Evolutionary conservation across 1,140 invertebrate species (phyloP).

Genomic region (Zelostemma sp.): DNA sequence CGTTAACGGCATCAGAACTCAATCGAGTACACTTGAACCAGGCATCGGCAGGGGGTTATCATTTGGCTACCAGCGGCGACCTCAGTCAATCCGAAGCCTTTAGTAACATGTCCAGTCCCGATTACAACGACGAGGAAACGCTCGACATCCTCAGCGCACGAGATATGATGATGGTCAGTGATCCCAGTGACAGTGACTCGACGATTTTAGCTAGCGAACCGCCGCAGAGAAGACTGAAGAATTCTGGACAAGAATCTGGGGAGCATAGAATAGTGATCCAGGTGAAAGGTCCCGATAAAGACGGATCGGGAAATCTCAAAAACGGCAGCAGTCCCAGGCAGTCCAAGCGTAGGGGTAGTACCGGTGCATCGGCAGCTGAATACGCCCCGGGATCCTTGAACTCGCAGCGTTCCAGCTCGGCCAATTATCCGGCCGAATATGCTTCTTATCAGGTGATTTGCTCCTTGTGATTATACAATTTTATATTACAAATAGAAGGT

Average conservation of each 20-base stretch:
- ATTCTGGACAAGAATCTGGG: slow-evolving; percentile 49
- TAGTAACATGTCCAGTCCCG: slow-evolving; percentile 88
- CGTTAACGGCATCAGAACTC: slow-evolving; percentile 26
- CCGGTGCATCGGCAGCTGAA: slow-evolving; percentile 31
- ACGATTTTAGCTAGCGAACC: slow-evolving; percentile 83
- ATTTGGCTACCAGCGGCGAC: slow-evolving; percentile 73
- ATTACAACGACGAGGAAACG: slow-evolving; percentile 83
- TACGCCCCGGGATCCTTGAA: neutral
- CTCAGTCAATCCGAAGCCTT: slow-evolving; percentile 84
- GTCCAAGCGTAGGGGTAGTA: slow-evolving; percentile 49
- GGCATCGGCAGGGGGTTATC: slow-evolving; percentile 55
- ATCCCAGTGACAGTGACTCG: slow-evolving; percentile 88
- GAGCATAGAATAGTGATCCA: slow-evolving; percentile 88
- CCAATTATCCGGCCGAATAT: slow-evolving; percentile 54
- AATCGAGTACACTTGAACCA: slow-evolving; percentile 32
- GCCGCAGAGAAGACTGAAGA: slow-evolving; percentile 75
- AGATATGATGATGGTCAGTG: slow-evolving; percentile 86
- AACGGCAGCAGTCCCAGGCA: slow-evolving; percentile 55
- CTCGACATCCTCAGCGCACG: slow-evolving; percentile 76
- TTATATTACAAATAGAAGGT: no score
- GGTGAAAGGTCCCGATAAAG: slow-evolving; percentile 81
- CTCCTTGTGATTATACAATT: neutral
- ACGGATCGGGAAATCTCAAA: slow-evolving; percentile 50
- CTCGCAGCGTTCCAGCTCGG: slow-evolving; percentile 29
- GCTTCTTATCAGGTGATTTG: slow-evolving; percentile 65